These are phyloP conservation scores for Vollenhovia emeryi DNA, from an alignment of 1,140 invertebrate genomes.

Conservation along the genomic window DNA sequence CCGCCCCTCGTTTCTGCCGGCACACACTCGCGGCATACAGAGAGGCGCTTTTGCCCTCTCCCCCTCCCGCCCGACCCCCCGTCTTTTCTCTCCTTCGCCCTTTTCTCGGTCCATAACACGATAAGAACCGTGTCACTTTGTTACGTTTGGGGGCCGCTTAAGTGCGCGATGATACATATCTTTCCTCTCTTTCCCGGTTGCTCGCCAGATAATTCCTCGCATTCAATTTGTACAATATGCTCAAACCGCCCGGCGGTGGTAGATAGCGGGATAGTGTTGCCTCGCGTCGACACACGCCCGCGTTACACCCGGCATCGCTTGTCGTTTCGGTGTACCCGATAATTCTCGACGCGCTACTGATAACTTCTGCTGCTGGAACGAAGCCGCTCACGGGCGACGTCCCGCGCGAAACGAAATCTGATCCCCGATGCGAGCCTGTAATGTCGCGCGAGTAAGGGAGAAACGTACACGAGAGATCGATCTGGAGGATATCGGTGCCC, in stretches of 20 bases:
- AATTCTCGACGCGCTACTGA: slow-evolving; percentile 26
- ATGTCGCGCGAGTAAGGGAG: background rate
- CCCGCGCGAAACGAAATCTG: slow-evolving; percentile 41
- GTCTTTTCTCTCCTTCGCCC: slow-evolving; percentile 38
- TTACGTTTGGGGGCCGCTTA: slow-evolving; percentile 80
- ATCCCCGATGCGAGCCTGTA: background rate
- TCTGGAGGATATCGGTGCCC: background rate
- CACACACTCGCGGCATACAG: background rate
- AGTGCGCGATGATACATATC: slow-evolving; percentile 83
- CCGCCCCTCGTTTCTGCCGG: slow-evolving; percentile 21
- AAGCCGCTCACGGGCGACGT: background rate
- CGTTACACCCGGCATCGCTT: slow-evolving; percentile 12
- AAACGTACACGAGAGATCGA: background rate
- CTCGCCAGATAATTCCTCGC: slow-evolving; percentile 81
- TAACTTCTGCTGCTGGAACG: background rate
- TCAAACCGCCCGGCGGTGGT: slow-evolving; percentile 70
- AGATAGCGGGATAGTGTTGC: slow-evolving; percentile 38
- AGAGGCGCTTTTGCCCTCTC: background rate
- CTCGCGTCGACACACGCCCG: slow-evolving; percentile 13
- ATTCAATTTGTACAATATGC: slow-evolving; percentile 85
- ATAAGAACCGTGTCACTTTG: slow-evolving; percentile 85
- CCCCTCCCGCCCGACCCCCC: background rate
- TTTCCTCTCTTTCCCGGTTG: slow-evolving; percentile 57
- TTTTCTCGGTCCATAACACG: slow-evolving; percentile 79
- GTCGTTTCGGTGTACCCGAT: slow-evolving; percentile 46